Evolutionary conservation across 1,140 invertebrate species (phyloP), one percentile per base, ranked within the genome.

Genomic region (Drosophila guanche): DNA sequence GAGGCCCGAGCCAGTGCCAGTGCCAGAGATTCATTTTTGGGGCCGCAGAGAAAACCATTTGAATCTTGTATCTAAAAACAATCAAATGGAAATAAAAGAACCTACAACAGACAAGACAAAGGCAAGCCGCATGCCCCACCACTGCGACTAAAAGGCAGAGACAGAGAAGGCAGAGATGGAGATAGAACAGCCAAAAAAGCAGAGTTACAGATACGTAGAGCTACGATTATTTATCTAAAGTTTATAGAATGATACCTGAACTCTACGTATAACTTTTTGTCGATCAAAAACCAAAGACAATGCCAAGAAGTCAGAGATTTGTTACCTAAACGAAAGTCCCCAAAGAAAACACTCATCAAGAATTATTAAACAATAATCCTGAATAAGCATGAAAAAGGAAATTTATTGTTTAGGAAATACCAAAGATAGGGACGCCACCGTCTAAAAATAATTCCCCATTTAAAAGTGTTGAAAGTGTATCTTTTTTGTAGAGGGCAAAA

Each of bases 361-460:
- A 80, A 72, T 80, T 85, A 86, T 85, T 86, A 85, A 86, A 86
- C 81, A 81, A 80, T 76, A 77, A 65, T 74, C 58, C 59, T 56
- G 23, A 37, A 37, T 12, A 1, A 7, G 33, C 33, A 37, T 20
- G 23, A 29, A 56, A 75, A 56, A 62, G 42, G 50, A 16, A 65
- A 50, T 72, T 62, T 62, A 66, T 65, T 85, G 55, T 68, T 66
- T 46, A 65, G 58, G 40, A 76, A 85, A 73, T 62, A 41, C 25
- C 14, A 29, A 40, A 58, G 71, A 85, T 79, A 78, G 51, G 80
- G 81, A 86, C 80, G 72, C 67, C 72, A 86, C 20, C 58, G 14
- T 76, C 61, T 80, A 86, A 69, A 85, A 85, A 86, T 86, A 85
- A 51, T 60, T 60, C 65, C 55, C 45, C 5, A 6, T 37, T 37